phyloP scores from a whole-genome alignment of 2,113 vertebrate genomes.

The Podarcis raffonei region DNA sequence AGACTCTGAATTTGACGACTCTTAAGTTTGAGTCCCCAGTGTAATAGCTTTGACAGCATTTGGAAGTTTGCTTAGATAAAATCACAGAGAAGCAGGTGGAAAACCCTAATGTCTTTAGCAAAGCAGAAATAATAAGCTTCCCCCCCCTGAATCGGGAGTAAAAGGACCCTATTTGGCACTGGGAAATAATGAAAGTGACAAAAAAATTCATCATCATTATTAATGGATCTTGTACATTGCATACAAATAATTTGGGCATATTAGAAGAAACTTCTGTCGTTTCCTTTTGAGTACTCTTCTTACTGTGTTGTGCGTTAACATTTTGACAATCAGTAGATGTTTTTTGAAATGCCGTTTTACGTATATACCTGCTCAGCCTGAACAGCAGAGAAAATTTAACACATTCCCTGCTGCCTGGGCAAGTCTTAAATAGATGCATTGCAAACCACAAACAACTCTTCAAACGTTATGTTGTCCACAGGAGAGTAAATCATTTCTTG shows the following conservation, averaged over 20 bases:
- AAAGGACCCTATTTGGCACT: background rate
- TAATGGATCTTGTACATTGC: slow-evolving; percentile 8
- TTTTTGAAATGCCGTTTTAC: background rate
- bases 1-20: background rate
- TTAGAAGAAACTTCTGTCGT: background rate
- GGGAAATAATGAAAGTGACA: slow-evolving; percentile 19
- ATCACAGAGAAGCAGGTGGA: background rate
- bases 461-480: slow-evolving; percentile 34
- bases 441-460: background rate
- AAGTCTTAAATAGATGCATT: slow-evolving; percentile 32
- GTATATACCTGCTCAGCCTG: slow-evolving; percentile 19
- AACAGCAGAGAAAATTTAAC: slow-evolving; percentile 32
- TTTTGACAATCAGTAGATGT: background rate
- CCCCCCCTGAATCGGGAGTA: background rate
- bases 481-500: slow-evolving; percentile 36
- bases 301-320: background rate
- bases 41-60: background rate
- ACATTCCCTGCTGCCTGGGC: slow-evolving; percentile 30
- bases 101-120: slow-evolving; percentile 3
- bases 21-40: background rate
- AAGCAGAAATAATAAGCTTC: background rate
- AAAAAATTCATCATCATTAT: slow-evolving; percentile 37
- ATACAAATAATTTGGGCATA: background rate
- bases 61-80: slow-evolving; percentile 7
- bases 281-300: background rate